Conservation (phyloP, 1,140 invertebrate genomes). For the Halictus rubicundus region DNA sequence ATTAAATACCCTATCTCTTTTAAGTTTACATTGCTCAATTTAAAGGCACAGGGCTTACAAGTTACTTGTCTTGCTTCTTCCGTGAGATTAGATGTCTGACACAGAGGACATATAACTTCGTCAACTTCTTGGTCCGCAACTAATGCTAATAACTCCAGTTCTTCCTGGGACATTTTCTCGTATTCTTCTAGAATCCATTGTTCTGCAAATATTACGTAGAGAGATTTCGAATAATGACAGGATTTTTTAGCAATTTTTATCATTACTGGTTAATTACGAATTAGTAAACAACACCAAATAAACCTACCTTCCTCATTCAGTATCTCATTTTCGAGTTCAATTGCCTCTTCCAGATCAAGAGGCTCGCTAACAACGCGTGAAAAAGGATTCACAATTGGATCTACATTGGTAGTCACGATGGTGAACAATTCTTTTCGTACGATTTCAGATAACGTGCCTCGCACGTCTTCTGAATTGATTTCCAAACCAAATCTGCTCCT, state of each 20-base stretch:
- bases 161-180: conserved; percentile 68
- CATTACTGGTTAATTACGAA: not conserved
- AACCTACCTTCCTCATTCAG: conserved; percentile 62
- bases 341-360: conserved; percentile 60
- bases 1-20: conserved; percentile 61
- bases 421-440: conserved; percentile 66
- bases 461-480: conserved; percentile 41
- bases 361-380: conserved; percentile 20
- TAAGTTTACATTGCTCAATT: conserved; percentile 60
- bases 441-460: conserved; percentile 63
- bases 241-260: not conserved
- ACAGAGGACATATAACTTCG: conserved; percentile 73
- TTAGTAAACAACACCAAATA: not conserved
- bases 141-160: conserved; percentile 63
- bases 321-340: conserved; percentile 64
- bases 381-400: conserved; percentile 29
- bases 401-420: conserved; percentile 52
- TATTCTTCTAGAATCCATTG: conserved; percentile 77
- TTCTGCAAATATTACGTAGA: conserved; percentile 62
- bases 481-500: conserved; percentile 57
- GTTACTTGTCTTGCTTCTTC: conserved; percentile 55
- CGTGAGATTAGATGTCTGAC: conserved; percentile 62
- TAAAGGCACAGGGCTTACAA: conserved; percentile 65
- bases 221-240: conserved; percentile 9
- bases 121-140: conserved; percentile 53